Conservation (phyloP, 2,113 vertebrate species). For the Pelmatolapia mariae region DNA sequence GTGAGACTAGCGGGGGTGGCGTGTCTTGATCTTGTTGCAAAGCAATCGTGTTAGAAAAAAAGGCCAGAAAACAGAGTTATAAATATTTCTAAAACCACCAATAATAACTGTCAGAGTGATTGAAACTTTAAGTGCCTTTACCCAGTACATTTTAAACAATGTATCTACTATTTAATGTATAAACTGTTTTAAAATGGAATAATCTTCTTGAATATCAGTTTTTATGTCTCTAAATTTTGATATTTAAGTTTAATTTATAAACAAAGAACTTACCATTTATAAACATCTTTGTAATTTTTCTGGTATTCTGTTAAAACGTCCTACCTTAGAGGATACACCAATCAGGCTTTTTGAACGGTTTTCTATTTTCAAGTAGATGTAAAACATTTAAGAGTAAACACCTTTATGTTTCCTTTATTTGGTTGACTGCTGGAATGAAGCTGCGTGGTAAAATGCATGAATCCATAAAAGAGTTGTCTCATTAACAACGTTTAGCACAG, state of each 20-base stretch:
- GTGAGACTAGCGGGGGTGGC: background rate
- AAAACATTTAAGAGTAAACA: constrained; percentile 1
- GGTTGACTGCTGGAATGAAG: constrained; percentile 1
- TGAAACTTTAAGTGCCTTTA: background rate
- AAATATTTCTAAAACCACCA: background rate
- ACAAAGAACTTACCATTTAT: background rate
- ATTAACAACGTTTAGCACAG: background rate
- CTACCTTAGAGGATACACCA: background rate
- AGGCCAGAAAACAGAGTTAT: background rate
- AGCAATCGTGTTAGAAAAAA: background rate
- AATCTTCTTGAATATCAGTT: background rate
- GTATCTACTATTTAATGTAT: background rate
- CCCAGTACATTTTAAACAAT: background rate
- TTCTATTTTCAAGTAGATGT: background rate
- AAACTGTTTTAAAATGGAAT: background rate
- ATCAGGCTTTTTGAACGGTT: background rate
- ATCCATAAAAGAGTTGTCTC: background rate
- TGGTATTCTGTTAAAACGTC: background rate
- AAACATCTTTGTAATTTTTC: background rate
- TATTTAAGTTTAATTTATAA: background rate
- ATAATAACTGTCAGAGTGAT: background rate
- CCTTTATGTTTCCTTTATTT: background rate
- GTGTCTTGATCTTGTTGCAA: background rate
- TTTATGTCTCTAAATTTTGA: background rate
- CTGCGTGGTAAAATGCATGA: constrained; percentile 15